Evolutionary conservation across 2,888 invertebrate species (phyloP).

Genomic region (Phragmatobia fuliginosa): DNA sequence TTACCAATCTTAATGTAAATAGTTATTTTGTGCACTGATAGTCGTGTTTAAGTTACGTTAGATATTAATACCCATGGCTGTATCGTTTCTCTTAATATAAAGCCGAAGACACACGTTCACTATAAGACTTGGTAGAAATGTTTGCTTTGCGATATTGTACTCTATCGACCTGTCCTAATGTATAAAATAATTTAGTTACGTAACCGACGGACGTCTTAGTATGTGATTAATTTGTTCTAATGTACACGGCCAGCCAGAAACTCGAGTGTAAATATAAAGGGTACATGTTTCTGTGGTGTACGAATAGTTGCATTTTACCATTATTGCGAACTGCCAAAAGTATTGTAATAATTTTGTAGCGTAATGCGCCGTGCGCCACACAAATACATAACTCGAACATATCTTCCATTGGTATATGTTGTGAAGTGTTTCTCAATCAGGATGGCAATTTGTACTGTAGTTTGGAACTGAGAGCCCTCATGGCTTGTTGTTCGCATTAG

Average conservation of each 20-base stretch:
- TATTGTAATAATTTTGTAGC: conserved; percentile 82
- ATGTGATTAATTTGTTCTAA: conserved; percentile 62
- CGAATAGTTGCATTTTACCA: conserved; percentile 84
- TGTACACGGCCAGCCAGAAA: conserved; percentile 58
- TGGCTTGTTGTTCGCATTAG: conserved; percentile 32
- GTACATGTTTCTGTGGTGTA: conserved; percentile 75
- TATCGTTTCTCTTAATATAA: conserved; percentile 69
- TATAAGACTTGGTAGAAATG: conserved; percentile 66
- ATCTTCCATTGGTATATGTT: conserved; percentile 23
- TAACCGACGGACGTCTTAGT: conserved; percentile 51
- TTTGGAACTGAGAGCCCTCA: conserved; percentile 19
- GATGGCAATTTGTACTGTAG: conserved; percentile 16
- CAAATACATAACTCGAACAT: conserved; percentile 23
- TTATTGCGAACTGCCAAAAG: conserved; percentile 85
- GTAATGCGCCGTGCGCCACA: conserved; percentile 56
- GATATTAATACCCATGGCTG: conserved; percentile 76
- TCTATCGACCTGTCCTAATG: conserved; percentile 58
- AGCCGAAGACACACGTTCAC: conserved; percentile 67
- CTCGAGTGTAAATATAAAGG: conserved; percentile 77
- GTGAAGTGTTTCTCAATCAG: conserved; percentile 35
- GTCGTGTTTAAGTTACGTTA: conserved; percentile 76
- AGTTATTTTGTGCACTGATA: conserved; percentile 82
- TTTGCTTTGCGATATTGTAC: conserved; percentile 62
- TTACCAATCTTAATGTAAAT: conserved; percentile 79
- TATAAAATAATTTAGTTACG: conserved; percentile 64